Evolutionary conservation across 1,140 invertebrate genomes (phyloP), one percentile per base, ranked within the genome.

Genomic region (Papilio polytes): DNA sequence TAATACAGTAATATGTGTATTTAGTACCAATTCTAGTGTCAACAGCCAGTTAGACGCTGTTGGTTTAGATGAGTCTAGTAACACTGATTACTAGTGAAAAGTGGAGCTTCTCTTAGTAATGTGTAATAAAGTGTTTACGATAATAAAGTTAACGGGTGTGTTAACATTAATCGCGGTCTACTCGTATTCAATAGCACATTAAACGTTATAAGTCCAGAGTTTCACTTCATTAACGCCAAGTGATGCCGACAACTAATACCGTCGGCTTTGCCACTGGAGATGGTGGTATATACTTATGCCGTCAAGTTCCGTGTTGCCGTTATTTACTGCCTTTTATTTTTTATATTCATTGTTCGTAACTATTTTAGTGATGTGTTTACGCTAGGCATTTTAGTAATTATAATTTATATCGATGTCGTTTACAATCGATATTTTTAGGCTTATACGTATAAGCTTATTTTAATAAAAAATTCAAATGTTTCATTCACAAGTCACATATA

Each of bases 221-320:
- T 82, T 78, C 80, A 73, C 63, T 81, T 81, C 81, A 81, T 86
- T 81, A 84, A 36, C 76, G 63, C 63, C 72, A 81, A 83, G 78
- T 81, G 76, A 76, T 72, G 56, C 78, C 74, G 74, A 74, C 76
- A 70, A 46, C 59, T 31, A 26, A 63, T 26, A 18, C 22, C 59
- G 63, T 72, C 72, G 74, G 66, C 76, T 10, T n/a, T 12, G 22
- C 36, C 36, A 41, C 36, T 36, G 36, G 1, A 41, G 36, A 41
- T 41, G 36, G 36, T 41, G 36, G 36, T 7, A 41, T 41, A 41
- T 41, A 41, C 36, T 41, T 41, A 41, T 41, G 36, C 59, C 59
- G 59, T 26, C 59, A 63, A 63, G 20, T 26, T 70, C 76, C 72
- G 74, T 74, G 73, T n/a, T 76, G 80, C 88, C 88, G 87, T 87